A percentile compares a stretch with the other conserved stretches of the same genome.
Conservation (phyloP, 2,888 invertebrate species). For the Aphrophora alni region DNA sequence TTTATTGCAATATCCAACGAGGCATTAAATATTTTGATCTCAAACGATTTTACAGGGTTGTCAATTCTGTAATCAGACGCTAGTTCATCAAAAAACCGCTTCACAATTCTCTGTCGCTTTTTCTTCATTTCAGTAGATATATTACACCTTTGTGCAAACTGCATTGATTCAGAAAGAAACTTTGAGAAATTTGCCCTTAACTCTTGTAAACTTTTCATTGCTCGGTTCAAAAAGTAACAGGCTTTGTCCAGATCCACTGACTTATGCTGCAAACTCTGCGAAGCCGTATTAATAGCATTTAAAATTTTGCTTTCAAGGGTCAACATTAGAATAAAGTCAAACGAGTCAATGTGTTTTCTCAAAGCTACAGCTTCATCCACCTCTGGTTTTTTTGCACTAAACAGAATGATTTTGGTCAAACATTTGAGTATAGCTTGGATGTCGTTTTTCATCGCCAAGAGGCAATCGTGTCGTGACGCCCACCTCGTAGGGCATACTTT, state of each 20-base stretch:
- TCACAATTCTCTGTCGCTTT: constrained; percentile 18
- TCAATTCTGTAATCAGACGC: constrained; percentile 14
- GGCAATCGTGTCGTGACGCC: constrained; percentile 2
- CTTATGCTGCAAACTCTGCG: constrained; percentile 21
- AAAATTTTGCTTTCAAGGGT: constrained; percentile 16
- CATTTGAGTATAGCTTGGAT: constrained; percentile 16
- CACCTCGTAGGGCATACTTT: constrained; percentile 25
- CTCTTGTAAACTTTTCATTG: neutral
- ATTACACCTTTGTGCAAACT: neutral
- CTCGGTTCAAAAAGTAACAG: constrained; percentile 20
- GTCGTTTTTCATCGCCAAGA: neutral
- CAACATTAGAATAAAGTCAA: constrained; percentile 16
- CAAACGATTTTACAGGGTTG: constrained; percentile 16
- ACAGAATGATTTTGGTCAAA: constrained; percentile 14
- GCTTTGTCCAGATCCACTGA: constrained; percentile 23
- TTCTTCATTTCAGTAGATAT: constrained; percentile 17
- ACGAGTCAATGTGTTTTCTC: constrained; percentile 10
- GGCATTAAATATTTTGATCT: constrained; percentile 2
- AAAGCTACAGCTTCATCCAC: constrained; percentile 15
- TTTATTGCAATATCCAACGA: constrained; percentile 16
- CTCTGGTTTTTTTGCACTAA: neutral
- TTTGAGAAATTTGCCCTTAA: constrained; percentile 17
- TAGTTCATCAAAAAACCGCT: constrained; percentile 12
- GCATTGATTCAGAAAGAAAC: constrained; percentile 22
- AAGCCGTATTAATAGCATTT: constrained; percentile 11